Percentiles rank a stretch among this genome's conserved stretches.
These are phyloP conservation scores for Megaleporinus macrocephalus DNA, from an alignment of 2,113 vertebrate genomes.

Conservation along the genomic window DNA sequence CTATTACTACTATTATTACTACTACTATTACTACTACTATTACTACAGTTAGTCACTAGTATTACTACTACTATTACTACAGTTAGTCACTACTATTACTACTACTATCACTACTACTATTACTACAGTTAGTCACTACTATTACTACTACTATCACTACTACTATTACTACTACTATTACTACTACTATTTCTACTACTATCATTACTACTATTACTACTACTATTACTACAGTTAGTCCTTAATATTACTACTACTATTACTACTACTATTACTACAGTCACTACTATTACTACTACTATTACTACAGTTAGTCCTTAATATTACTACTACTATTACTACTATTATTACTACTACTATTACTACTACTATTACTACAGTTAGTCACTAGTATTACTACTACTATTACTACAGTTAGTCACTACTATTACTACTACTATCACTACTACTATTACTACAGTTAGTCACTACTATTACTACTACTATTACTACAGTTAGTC, in stretches of 20 bases:
- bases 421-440: background rate
- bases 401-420: background rate
- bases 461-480: background rate
- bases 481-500: background rate
- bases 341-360: background rate
- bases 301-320: background rate
- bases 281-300: background rate
- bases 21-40: too few relatives aligned
- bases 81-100: too few relatives aligned
- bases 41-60: too few relatives aligned
- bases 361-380: background rate
- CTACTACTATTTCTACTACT: background rate
- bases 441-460: background rate
- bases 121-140: too few relatives aligned
- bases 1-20: too few relatives aligned
- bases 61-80: too few relatives aligned
- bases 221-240: too few relatives aligned
- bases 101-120: too few relatives aligned
- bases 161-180: too few relatives aligned
- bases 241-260: background rate
- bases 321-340: background rate
- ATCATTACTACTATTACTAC: background rate
- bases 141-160: too few relatives aligned
- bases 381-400: too few relatives aligned
- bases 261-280: background rate